Evolutionary conservation across 2,888 invertebrate genomes (phyloP), one percentile per base, ranked within the genome.

Genomic region (Parnassius glacialis): DNA sequence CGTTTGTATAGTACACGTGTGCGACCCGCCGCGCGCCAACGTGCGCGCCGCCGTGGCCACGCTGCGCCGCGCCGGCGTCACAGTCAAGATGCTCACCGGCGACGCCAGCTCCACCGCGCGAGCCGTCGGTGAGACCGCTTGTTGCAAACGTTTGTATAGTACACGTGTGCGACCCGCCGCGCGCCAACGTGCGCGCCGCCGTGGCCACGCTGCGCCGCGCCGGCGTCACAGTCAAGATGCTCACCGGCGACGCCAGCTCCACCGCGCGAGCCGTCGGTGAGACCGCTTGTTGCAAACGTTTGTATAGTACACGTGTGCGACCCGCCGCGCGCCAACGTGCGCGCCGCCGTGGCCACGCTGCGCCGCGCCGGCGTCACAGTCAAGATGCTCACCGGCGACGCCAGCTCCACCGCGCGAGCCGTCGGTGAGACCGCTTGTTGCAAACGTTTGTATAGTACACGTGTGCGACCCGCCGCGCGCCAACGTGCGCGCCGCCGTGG

Each of bases 371-470:
- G 96, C 0, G 98, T 99, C 11, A 93, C 94, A 69, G 96, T 99
- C 55, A 98, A 98, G 92, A 98, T 99, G 97, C 94, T 99, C 42
- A 99, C 99, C 0, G 99, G 99, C 0, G 99, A 99, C 92, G 95
- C 98, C 0, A 93, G 96, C 74, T 98, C 99, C 84, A 99, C 99
- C 0, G 99, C 99, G 0, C 93, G 96, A 66, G 97, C 99, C 57
- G 96, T 99, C 70, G 98, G 98, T 96, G 78, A 87, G 95, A 98
- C 0, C 93, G 96, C 16, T 16, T 16, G 16, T 16, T 16, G 16
- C 16, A 16, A 16, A 16, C 16, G 16, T 16, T 16, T 16, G 16
- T 16, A 16, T 16, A 16, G 16, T 16, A 16, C 16, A 16, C 12
- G 98, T 99, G 76, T 96, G 98, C 75, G 99, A 99, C 93, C 99